Conservation (phyloP, 2,888 invertebrate genomes). For the Brachypterus glaber region DNA sequence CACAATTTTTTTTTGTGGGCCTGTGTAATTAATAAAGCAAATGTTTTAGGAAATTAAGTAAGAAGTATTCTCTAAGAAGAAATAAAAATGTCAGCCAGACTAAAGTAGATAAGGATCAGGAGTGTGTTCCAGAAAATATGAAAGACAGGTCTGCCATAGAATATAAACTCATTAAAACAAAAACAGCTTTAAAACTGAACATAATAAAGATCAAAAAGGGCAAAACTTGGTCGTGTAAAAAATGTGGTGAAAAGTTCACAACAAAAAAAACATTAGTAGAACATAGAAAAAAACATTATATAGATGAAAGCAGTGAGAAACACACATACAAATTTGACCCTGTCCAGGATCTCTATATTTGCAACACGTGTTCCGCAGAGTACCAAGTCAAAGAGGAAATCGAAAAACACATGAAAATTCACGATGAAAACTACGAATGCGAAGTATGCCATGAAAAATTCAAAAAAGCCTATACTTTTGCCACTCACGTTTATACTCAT, state of each 20-base stretch:
- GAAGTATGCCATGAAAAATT: slow-evolving; percentile 31
- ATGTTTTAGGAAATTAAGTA: no score
- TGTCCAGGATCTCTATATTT: slow-evolving; percentile 27
- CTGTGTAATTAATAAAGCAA: no score
- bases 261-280: slow-evolving; percentile 23
- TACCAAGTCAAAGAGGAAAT: slow-evolving; percentile 24
- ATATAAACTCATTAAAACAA: no score
- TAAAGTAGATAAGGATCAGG: no score
- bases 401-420: slow-evolving; percentile 30
- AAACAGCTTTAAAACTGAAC: slow-evolving; percentile 2
- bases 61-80: no score
- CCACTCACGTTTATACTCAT: slow-evolving; percentile 32
- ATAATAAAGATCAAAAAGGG: not conserved
- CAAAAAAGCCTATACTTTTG: slow-evolving; percentile 32
- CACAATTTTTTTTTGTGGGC: no score
- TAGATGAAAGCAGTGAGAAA: slow-evolving; percentile 33
- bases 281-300: slow-evolving; percentile 28
- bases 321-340: slow-evolving; percentile 30
- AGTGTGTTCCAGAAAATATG: no score
- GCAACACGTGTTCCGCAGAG: slow-evolving; percentile 29
- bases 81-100: no score
- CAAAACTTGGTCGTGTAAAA: slow-evolving; percentile 27
- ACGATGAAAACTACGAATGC: slow-evolving; percentile 39
- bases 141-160: no score
- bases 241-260: slow-evolving; percentile 25